phyloP scores from a whole-genome alignment of 53 echinoderm and acorn worm genomes.

The Mesocentrotus franciscanus region DNA sequence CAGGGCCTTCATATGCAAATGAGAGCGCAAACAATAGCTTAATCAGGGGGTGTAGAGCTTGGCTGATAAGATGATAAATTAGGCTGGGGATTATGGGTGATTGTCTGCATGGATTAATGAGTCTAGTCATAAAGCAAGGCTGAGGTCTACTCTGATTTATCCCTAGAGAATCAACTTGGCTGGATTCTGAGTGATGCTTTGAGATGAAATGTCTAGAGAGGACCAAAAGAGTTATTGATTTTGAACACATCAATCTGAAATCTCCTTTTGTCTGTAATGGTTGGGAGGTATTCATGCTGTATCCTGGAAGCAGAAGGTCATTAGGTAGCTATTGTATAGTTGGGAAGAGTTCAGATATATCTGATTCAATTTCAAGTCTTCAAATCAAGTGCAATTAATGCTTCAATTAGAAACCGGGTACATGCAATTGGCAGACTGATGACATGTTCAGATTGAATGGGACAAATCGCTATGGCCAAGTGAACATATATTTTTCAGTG shows the following conservation, averaged over 20 bases:
- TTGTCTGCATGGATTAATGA: not conserved
- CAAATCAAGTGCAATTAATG: no score
- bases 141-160: conserved; percentile 15
- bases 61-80: not conserved
- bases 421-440: no score
- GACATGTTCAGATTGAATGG: no score
- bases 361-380: no score
- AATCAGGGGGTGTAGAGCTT: not conserved
- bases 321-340: not conserved
- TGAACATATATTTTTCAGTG: not conserved
- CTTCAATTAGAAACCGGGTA: no score
- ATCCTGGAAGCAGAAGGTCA: not conserved
- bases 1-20: conserved; percentile 38
- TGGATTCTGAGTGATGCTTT: not conserved
- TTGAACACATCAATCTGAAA: not conserved
- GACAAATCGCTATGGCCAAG: not conserved
- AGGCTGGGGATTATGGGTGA: not conserved
- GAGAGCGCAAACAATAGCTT: not conserved
- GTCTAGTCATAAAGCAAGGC: conserved; percentile 26
- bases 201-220: not conserved
- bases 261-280: not conserved
- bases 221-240: not conserved
- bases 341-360: no score
- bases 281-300: not conserved
- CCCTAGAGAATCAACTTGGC: not conserved